Conservation (phyloP, 2,113 vertebrate species). For the Perca fluviatilis region DNA sequence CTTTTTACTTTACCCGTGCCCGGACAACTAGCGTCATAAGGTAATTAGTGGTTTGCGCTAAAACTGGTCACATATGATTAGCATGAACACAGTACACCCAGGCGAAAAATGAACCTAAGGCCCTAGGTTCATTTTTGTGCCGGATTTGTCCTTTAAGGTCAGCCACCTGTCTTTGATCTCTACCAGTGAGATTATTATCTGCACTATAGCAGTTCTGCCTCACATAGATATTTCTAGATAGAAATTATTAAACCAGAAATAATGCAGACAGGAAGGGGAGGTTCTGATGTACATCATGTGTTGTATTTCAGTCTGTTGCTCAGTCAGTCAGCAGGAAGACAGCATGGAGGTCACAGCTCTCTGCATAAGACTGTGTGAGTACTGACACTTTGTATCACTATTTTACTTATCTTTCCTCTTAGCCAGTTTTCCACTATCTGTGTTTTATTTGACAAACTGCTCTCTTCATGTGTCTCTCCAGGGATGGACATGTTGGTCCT, state of each 20-base stretch:
- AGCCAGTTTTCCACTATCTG: too few species aligned
- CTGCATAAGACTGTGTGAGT: too few species aligned
- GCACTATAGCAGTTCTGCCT: background rate
- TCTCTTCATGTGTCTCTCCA: background rate
- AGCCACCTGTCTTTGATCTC: background rate
- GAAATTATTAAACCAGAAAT: background rate
- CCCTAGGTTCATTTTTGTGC: too few species aligned
- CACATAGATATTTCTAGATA: background rate
- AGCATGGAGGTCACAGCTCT: background rate
- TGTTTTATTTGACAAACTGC: background rate
- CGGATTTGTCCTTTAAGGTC: too few species aligned
- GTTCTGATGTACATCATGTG: background rate
- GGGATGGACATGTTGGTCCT: background rate
- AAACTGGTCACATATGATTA: too few species aligned
- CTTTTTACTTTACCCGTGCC: too few species aligned
- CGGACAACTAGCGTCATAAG: too few species aligned
- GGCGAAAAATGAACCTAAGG: too few species aligned
- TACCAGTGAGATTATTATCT: background rate
- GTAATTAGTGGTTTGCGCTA: too few species aligned
- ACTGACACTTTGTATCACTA: background rate
- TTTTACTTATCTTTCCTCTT: background rate
- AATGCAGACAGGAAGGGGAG: slow-evolving; percentile 6
- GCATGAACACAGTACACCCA: too few species aligned
- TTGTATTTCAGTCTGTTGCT: background rate
- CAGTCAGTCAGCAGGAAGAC: slow-evolving; percentile 1